Evolutionary conservation across 2,113 vertebrate species (phyloP), one percentile per base, ranked within the genome.

Genomic region (Tapirus terrestris): DNA sequence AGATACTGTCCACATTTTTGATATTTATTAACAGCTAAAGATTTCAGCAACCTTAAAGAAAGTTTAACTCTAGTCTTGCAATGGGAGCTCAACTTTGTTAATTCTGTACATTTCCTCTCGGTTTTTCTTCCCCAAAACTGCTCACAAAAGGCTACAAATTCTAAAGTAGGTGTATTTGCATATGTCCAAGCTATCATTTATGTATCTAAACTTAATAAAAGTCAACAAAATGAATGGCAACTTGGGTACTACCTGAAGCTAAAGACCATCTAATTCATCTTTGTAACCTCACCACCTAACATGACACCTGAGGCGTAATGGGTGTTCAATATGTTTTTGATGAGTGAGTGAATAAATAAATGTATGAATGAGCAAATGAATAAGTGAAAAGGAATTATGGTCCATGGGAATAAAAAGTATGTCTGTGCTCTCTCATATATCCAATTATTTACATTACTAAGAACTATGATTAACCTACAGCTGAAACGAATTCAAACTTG

Each of bases 181-280:
- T 88, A 88, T 75, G 12, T 72, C 80, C n/a, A 94, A 75, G 27
- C 4, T 75, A 56, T 79, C 29, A 68, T 56, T 92, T 83, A 89
- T 96, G 16, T 51, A 83, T 45, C 39, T 86, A 82, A 91, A 75
- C 5, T 48, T 87, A 75, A 58, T 51, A 86, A 86, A 84, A 87
- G 17, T 79, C 36, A 93, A 80, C 21, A 87, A 68, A 88, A 21
- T 75, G 36, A 84, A 25, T 33, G 45, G 51, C 33, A 70, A 53
- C 11, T 84, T 67, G 79, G 36, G 80, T 96, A 92, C 65, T 95
- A 90, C 87, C 63, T 95, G 29, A 93, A 80, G 68, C 51, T 80
- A 94, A 95, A 97, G 51, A 86, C 25, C 33, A 65, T 63, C 31
- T 73, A 68, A 85, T 86, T 91, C 79, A 87, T 95, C 67, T 92